These are phyloP conservation scores for Tyto alba DNA, from an alignment of 2,113 vertebrate genomes.

Conservation along the genomic window DNA sequence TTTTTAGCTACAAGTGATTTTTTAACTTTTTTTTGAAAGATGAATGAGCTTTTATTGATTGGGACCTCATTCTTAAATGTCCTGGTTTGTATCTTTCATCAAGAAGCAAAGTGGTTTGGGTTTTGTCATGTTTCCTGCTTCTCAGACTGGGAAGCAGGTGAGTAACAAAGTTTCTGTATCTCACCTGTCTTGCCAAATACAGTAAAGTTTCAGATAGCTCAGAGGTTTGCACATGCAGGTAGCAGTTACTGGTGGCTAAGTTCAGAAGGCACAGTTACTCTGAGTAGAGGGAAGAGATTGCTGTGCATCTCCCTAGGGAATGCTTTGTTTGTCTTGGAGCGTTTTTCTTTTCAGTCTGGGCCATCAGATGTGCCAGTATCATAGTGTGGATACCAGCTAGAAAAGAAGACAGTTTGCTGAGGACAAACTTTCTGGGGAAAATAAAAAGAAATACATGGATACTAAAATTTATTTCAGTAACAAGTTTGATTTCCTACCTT, in stretches of 20 bases:
- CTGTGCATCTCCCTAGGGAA: not conserved
- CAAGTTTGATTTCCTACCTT: not conserved
- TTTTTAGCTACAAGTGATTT: not conserved
- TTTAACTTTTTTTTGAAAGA: not conserved
- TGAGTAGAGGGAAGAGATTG: not conserved
- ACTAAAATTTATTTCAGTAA: not conserved
- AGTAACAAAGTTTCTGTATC: not conserved
- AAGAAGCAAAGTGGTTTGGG: not conserved
- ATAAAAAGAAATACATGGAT: not conserved
- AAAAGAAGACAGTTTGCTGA: not conserved
- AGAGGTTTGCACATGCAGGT: not conserved
- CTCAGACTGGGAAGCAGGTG: not conserved
- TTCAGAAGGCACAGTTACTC: not conserved
- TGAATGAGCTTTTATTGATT: not conserved
- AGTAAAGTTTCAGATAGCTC: not conserved
- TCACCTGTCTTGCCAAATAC: not conserved
- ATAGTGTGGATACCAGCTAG: not conserved
- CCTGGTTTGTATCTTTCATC: not conserved
- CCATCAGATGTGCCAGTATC: not conserved
- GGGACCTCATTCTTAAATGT: not conserved
- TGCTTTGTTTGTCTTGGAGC: accelerated
- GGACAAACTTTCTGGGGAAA: not conserved
- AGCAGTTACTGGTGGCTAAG: not conserved
- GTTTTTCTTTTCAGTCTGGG: not conserved
- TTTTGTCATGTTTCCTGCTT: not conserved